These are phyloP conservation scores for Arothron firmamentum DNA, from an alignment of 2,113 vertebrate genomes.

Conservation along the genomic window DNA sequence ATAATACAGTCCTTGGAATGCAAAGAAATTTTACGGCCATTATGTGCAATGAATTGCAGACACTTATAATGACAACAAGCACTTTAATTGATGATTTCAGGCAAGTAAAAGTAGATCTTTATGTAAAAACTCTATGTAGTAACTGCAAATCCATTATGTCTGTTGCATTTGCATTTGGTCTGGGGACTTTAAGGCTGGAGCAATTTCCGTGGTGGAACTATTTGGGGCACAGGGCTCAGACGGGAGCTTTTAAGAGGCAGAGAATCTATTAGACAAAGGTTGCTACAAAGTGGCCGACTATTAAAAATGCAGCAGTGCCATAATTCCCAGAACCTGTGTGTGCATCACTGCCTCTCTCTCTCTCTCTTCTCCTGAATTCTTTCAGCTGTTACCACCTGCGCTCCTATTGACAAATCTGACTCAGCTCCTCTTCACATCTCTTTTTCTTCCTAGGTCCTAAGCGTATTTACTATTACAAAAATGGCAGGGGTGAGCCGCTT, in stretches of 20 bases:
- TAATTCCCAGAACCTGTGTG: slow-evolving; percentile 68
- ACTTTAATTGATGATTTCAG: slow-evolving; percentile 21
- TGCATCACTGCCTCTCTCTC: slow-evolving; percentile 40
- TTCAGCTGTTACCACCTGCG: slow-evolving; percentile 50
- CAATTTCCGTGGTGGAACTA: slow-evolving; percentile 59
- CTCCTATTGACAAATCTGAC: slow-evolving; percentile 42
- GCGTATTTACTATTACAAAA: slow-evolving; percentile 43
- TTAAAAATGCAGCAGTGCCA: slow-evolving; percentile 80
- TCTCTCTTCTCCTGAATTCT: slow-evolving; percentile 18
- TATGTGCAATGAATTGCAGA: too few relatives aligned
- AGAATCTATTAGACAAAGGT: slow-evolving; percentile 74
- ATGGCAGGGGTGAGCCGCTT: slow-evolving; percentile 33
- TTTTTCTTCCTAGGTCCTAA: slow-evolving; percentile 17
- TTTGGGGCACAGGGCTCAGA: slow-evolving; percentile 59
- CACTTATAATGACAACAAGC: too few relatives aligned
- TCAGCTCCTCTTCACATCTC: slow-evolving; percentile 24
- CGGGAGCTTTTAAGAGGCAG: slow-evolving; percentile 69
- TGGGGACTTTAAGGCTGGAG: slow-evolving; percentile 41
- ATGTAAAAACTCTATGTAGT: slow-evolving; percentile 29
- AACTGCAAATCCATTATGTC: slow-evolving; percentile 34
- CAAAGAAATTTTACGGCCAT: too few relatives aligned
- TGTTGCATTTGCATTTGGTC: slow-evolving; percentile 39
- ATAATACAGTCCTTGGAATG: too few relatives aligned
- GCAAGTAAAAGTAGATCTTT: slow-evolving; percentile 17
- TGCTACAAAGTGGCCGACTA: slow-evolving; percentile 77